Evolutionary conservation across 2,888 invertebrate genomes (phyloP).

Genomic region (Drosophila vallismaia): DNA sequence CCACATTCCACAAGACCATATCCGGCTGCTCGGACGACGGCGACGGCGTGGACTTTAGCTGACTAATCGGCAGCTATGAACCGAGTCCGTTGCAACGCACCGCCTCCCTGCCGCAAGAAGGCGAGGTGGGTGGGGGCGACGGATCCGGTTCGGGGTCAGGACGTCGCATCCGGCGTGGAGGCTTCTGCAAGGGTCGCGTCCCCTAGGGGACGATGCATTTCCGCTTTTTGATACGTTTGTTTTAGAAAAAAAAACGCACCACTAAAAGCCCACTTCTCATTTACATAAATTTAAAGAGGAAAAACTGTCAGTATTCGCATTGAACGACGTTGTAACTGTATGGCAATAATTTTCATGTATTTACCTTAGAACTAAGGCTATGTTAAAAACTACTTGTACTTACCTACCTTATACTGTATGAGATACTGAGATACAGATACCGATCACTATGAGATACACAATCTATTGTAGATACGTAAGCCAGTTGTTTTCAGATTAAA

Average conservation of each 20-base stretch:
- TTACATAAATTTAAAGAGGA: neutral
- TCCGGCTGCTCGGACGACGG: constrained; percentile 83
- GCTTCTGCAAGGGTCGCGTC: constrained; percentile 76
- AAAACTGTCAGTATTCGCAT: constrained; percentile 66
- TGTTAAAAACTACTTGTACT: constrained; percentile 47
- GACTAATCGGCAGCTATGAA: constrained; percentile 80
- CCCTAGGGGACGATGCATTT: constrained; percentile 61
- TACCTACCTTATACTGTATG: constrained; percentile 4
- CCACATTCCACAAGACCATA: constrained; percentile 83
- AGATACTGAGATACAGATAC: constrained; percentile 24
- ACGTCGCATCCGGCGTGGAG: constrained; percentile 69
- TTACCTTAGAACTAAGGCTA: constrained; percentile 60
- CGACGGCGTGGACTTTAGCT: constrained; percentile 82
- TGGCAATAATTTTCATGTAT: constrained; percentile 80
- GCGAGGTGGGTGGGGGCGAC: constrained; percentile 27
- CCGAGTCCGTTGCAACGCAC: constrained; percentile 70
- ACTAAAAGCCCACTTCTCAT: constrained; percentile 16
- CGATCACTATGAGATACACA: constrained; percentile 22
- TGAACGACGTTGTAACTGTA: constrained; percentile 80
- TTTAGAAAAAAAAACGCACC: constrained; percentile 14
- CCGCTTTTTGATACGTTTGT: constrained; percentile 64
- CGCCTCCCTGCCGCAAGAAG: constrained; percentile 71
- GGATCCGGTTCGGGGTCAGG: constrained; percentile 36
- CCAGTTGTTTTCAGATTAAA: constrained; percentile 43
- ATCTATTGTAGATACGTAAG: constrained; percentile 31